Evolutionary conservation across 2,113 vertebrate species (phyloP).

Genomic region (Mormyrus iriodes): DNA sequence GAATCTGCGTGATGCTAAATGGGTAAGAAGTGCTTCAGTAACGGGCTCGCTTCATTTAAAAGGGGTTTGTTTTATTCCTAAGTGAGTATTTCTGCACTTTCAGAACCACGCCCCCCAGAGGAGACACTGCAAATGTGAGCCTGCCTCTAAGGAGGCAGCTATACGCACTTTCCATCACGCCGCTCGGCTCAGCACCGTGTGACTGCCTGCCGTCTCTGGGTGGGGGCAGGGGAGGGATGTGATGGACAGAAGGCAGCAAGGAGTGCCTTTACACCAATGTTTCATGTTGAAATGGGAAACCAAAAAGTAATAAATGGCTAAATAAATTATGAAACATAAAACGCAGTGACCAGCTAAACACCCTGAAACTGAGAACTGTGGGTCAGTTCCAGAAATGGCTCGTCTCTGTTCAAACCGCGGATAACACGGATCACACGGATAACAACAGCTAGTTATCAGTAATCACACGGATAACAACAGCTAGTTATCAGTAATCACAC

Average conservation of each 20-base stretch:
- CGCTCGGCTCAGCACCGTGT: not conserved
- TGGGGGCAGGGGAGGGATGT: too few relatives aligned
- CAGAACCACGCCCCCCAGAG: not conserved
- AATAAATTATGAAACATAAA: not conserved
- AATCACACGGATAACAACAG: not conserved
- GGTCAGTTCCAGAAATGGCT: not conserved
- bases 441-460: not conserved
- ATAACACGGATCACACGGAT: not conserved
- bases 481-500: not conserved
- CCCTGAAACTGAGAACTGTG: not conserved
- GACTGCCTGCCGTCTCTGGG: too few relatives aligned
- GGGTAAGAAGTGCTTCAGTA: not conserved
- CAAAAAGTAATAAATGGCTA: not conserved
- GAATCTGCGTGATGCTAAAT: not conserved
- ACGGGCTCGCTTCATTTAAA: not conserved
- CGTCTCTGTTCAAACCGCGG: too few relatives aligned
- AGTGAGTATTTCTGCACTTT: not conserved
- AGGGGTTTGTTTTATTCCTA: not conserved
- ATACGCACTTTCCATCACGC: not conserved
- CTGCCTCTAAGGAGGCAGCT: not conserved
- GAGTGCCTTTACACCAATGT: not conserved
- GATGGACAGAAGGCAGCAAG: too few relatives aligned
- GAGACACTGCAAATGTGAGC: not conserved
- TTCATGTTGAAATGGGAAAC: not conserved
- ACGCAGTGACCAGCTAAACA: not conserved